Base-by-base conservation (phyloP, 2,113 vertebrate species). In the Campylomormyrus numenius region DNA sequence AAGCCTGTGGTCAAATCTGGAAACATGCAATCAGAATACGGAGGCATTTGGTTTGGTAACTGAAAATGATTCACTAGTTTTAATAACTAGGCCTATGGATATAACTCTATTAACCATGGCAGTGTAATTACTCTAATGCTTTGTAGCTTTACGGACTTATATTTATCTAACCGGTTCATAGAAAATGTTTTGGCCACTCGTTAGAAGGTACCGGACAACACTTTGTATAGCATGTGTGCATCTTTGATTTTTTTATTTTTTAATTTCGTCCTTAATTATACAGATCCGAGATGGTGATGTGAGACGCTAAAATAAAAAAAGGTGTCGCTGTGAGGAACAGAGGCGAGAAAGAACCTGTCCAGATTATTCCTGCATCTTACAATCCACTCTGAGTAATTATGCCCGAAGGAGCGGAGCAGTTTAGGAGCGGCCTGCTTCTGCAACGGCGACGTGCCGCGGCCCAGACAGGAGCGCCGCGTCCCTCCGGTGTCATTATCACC, bases 331-430 rank as follows among this genome's bases (percentile, higher is more conserved):
- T 84, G 15, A 83, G 31, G 17, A 3, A 15, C 31, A 0, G 31
- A n/a, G 17, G 50, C 49, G 35, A 83, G 88, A 89, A 11, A 6
- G 27, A 89, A 49, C 70, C 74, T 83, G 88, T 49, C 74, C 88
- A 4, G 45, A 15, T 3, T 13, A 15, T 46, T n/a, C 42, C 88
- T 7, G 21, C 39, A 6, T 56, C 46, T 6, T 10, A 17, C 46
- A 21, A 74, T 24, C 2, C 3, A 9, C 19, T 31, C 17, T 42
- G 17, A 77, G 31, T 50, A 80, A 53, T 56, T 52, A 35, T 39
- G 31, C 74, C 49, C 9, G 21, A 24, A 50, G 74, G 74, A 50
- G 31, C 6, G 1, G 19, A 17, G 17, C 19, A 74, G 27, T 13
- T 50, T 50, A 13, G 15, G 9, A 53, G 7, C 15, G 77, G 27